Evolutionary conservation across 1,140 invertebrate species (phyloP).

Genomic region (Camponotus vicinus): DNA sequence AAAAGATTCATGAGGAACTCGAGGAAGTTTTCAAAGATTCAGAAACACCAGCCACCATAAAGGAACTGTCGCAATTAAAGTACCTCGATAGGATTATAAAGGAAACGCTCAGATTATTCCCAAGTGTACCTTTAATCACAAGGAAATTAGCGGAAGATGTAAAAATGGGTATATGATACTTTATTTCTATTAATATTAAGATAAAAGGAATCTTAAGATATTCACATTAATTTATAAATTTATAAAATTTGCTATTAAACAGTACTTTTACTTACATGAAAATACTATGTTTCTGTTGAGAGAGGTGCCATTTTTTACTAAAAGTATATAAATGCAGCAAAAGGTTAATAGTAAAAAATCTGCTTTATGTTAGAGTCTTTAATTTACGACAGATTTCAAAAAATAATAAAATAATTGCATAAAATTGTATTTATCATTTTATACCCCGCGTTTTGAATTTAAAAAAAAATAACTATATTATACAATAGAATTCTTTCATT

Average conservation of each 20-base stretch:
- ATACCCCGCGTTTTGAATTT: too few relatives aligned
- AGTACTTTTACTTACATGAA: too few relatives aligned
- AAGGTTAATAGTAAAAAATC: background rate
- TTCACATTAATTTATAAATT: background rate
- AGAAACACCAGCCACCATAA: slow-evolving; percentile 78
- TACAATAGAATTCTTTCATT: too few relatives aligned
- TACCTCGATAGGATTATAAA: slow-evolving; percentile 90
- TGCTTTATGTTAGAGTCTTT: too few relatives aligned
- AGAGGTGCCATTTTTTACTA: background rate
- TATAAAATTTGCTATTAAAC: background rate
- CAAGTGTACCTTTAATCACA: slow-evolving; percentile 88
- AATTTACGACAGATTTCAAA: too few relatives aligned
- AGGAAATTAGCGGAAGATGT: slow-evolving; percentile 83
- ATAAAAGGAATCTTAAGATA: background rate
- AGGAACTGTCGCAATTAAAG: slow-evolving; percentile 86
- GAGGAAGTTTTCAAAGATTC: slow-evolving; percentile 86
- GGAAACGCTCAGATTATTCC: slow-evolving; percentile 88
- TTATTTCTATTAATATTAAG: background rate
- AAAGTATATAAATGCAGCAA: background rate
- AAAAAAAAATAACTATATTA: too few relatives aligned
- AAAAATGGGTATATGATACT: slow-evolving; percentile 76
- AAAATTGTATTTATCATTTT: too few relatives aligned
- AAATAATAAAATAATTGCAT: too few relatives aligned
- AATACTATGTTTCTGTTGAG: background rate
- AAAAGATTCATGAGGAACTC: slow-evolving; percentile 89